Evolutionary conservation across 2,888 invertebrate genomes (phyloP), one percentile per base, ranked within the genome.

Genomic region (Bellardia bayeri): DNA sequence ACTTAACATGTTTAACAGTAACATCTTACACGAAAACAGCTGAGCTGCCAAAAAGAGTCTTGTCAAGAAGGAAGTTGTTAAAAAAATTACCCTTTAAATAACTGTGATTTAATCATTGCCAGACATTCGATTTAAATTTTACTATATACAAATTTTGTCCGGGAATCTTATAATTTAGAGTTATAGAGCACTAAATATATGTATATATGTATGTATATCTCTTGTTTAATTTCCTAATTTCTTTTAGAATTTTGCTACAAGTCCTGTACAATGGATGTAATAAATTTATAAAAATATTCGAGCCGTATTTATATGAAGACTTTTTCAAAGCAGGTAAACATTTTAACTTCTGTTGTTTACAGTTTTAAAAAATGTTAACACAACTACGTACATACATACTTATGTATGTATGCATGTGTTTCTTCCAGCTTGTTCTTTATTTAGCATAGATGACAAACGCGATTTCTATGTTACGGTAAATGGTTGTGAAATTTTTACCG

Each of bases 191-290:
- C 23, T 23, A 23, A 23, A 23, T 23, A 23, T 23, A 23, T 23
- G 23, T 23, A 23, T 1, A 23, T 23, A 23, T 23, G 23, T 23
- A 23, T 23, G 23, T 23, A 23, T 23, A 23, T 23, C 23, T 23
- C 23, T 23, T 23, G 23, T 49, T 68, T 33, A 33, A 42, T 2
- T 37, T 33, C 1, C 49, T 54, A n/a, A 45, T 49, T 64, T 6
- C 40, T 79, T 85, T 42, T 23, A 85, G 85, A 51, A 45, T 85
- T 33, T 13, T 80, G 14, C 68, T 85, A 37, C 80, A 75, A 64
- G 69, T 80, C 23, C 11, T 69, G 2, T 71, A 75, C 16, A 80
- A 56, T 63, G 75, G 56, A 7, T 11, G 23, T 5, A 64, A 72
- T 11, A 58, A 66, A 30, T 72, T 84, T 51, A 13, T 84, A 0